Conservation (phyloP, 2,113 vertebrate genomes). For the Columba janthina region DNA sequence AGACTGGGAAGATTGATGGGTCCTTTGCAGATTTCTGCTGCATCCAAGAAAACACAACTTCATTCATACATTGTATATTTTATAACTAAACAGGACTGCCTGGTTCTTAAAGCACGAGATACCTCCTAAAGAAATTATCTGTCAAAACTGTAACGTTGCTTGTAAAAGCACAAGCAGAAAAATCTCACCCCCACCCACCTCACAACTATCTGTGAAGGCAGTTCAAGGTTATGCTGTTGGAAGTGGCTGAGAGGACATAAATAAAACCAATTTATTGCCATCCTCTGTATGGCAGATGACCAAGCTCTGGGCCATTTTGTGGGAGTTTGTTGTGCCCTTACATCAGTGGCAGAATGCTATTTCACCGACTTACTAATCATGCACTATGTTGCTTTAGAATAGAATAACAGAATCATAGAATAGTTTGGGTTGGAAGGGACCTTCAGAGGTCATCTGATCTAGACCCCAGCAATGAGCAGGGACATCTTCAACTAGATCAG, state of each 20-base stretch:
- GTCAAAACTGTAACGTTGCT: neutral
- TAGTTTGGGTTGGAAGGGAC: too few relatives aligned
- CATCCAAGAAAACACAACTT: neutral
- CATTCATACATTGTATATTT: neutral
- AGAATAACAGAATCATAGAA: too few relatives aligned
- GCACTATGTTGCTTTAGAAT: neutral
- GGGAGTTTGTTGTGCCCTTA: neutral
- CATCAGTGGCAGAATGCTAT: neutral
- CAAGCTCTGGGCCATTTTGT: neutral
- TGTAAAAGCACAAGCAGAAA: neutral
- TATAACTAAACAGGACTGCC: neutral
- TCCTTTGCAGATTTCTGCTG: neutral
- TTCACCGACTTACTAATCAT: neutral
- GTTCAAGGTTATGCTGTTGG: neutral
- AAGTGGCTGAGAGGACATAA: neutral
- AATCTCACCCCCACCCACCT: neutral
- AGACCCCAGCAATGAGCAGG: too few relatives aligned
- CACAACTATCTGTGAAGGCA: neutral
- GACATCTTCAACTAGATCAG: too few relatives aligned
- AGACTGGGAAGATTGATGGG: neutral
- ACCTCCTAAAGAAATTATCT: neutral
- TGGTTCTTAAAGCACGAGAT: neutral
- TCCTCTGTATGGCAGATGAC: neutral
- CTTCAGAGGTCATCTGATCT: too few relatives aligned
- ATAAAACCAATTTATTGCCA: neutral